These are phyloP conservation scores for Typhlichthys eigenmanni DNA, from an alignment of 2,797 vertebrate genomes.

Conservation along the genomic window DNA sequence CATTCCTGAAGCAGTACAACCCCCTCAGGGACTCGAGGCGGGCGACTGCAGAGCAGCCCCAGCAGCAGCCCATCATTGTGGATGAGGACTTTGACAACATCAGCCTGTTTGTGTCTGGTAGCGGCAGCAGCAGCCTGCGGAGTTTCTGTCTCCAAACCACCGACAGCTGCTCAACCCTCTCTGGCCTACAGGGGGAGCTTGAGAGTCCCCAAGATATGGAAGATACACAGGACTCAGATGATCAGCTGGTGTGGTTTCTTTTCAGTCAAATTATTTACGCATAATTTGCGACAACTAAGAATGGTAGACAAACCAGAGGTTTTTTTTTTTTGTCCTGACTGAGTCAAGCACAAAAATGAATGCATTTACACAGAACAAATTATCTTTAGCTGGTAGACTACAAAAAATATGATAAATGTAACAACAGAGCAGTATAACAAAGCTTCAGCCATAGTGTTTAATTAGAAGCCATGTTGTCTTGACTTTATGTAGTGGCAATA, in stretches of 20 bases:
- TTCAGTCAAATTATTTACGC: no score
- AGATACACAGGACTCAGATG: constrained; percentile 65
- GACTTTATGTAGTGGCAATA: no score
- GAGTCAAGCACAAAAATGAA: constrained; percentile 1
- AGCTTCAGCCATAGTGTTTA: constrained; percentile 4
- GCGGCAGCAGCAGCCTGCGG: constrained; percentile 73
- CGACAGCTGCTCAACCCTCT: constrained; percentile 78
- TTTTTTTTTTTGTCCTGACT: neutral
- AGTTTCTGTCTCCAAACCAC: constrained; percentile 68
- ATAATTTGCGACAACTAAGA: neutral
- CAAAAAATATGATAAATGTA: constrained; percentile 18
- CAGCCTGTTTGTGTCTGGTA: constrained; percentile 89
- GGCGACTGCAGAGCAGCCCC: constrained; percentile 36
- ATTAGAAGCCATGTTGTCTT: constrained; percentile 19
- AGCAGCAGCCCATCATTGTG: constrained; percentile 56
- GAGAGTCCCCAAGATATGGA: constrained; percentile 60
- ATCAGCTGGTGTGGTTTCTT: constrained; percentile 80
- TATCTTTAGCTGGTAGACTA: constrained; percentile 10
- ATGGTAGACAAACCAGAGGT: neutral
- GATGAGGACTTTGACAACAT: constrained; percentile 93
- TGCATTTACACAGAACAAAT: neutral
- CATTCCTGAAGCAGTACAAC: constrained; percentile 93
- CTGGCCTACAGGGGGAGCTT: constrained; percentile 76
- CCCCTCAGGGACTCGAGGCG: constrained; percentile 77
- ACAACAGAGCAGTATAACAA: constrained; percentile 22